Conservation (phyloP, 2,113 vertebrate genomes). For the Myotis brandtii region DNA sequence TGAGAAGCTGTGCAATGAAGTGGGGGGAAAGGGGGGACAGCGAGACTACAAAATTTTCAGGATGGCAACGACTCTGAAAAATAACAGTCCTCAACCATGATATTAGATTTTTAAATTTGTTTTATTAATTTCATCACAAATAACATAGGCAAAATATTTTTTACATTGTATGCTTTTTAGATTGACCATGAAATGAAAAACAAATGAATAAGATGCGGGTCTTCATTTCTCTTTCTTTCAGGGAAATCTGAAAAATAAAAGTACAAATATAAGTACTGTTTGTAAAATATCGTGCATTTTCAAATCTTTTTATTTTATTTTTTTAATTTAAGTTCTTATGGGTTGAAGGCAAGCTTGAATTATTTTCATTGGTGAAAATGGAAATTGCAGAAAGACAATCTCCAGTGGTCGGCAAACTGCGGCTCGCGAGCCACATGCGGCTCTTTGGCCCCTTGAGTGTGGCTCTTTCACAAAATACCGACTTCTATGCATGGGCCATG, state of each 20-base stretch:
- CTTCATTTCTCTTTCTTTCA: conserved; percentile 34
- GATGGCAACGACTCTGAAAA: not conserved
- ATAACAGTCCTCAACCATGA: not conserved
- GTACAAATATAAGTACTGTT: not conserved
- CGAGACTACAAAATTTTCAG: not conserved
- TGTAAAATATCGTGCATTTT: not conserved
- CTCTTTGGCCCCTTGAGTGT: no score
- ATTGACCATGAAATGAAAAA: conserved; percentile 42
- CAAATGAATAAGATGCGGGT: not conserved
- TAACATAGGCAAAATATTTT: conserved; percentile 31
- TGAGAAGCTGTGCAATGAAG: not conserved
- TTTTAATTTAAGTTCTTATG: no score
- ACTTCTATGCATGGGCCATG: no score
- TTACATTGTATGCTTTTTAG: conserved; percentile 45
- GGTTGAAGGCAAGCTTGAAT: no score
- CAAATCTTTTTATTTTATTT: no score
- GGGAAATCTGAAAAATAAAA: conserved; percentile 61
- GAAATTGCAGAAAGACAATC: no score
- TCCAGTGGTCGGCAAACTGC: no score
- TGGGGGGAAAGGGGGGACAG: not conserved
- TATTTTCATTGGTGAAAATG: no score
- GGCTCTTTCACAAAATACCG: no score
- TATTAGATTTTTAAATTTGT: conserved; percentile 28
- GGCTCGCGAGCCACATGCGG: no score
- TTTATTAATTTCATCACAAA: conserved; percentile 71